Base-by-base conservation (phyloP, 2,113 vertebrate genomes). In the Phaethon lepturus region DNA sequence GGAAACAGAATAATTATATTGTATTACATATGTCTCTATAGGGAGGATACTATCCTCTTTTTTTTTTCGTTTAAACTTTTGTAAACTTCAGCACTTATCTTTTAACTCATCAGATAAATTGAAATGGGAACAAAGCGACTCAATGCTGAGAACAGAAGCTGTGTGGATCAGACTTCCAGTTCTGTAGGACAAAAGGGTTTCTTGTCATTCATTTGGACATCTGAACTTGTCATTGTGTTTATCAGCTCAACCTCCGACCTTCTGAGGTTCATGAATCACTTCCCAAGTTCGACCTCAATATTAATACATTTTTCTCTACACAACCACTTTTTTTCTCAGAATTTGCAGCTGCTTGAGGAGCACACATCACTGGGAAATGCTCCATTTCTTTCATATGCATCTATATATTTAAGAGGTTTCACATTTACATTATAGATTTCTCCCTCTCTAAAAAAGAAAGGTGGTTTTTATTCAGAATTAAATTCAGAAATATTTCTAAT, bases 401-500 rank as follows among this genome's bases (percentile, higher is more conserved):
- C 35, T 93, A 11, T 60, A 52, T 76, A 63, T 71, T 64, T 75
- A 35, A 66, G 29, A 90, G 13, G 3, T 67, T 17, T 76, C 35
- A 69, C 26, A 62, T 85, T 69, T 72, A 24, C 49, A 47, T 35
- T 72, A 42, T 66, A 40, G 19, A 66, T 76, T 76, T 71, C 45
- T 88, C 20, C 16, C 87, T n/a, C 29, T 81, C 40, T 71, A 13
- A 64, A 86, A 91, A 86, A 8, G 5, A 86, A 55, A 31, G 22
- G 3, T 29, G 5, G 4, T 11, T 40, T 50, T 64, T 29, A 66
- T 86, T 91, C 42, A 59, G 23, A 63, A 66, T 76, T 75, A 74
- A 93, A 95, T 83, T 88, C 59, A 64, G 44, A 92, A 92, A 11
- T 64, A 33, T 64, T 89, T 91, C 72, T 76, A 86, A 86, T 88